Evolutionary conservation across 2,113 vertebrate species (phyloP).

Genomic region (Ciconia stormi): DNA sequence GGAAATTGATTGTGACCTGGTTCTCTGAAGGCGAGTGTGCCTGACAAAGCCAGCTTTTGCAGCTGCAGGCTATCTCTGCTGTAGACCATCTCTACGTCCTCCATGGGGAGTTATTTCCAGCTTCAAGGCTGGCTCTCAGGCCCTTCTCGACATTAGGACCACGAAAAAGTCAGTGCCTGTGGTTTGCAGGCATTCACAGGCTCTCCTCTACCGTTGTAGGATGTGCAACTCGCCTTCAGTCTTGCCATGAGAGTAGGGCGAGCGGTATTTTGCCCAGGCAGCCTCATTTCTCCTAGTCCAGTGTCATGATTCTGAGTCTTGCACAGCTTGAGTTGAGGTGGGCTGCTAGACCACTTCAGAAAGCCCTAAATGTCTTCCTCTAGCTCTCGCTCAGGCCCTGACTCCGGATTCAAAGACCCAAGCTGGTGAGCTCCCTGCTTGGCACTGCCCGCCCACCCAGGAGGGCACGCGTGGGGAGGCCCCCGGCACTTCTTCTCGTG

Average conservation of each 20-base stretch:
- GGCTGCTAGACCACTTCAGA: not conserved
- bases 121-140: not conserved
- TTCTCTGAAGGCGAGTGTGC: not conserved
- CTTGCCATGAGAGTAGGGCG: not conserved
- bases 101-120: not conserved
- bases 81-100: not conserved
- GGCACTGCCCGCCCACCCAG: rapidly evolving
- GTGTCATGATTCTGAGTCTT: not conserved
- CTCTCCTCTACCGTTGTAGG: not conserved
- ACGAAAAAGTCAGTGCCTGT: not conserved
- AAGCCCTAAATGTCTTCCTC: not conserved
- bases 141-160: not conserved
- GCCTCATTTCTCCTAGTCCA: not conserved
- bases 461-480: rapidly evolving
- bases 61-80: not conserved
- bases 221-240: not conserved
- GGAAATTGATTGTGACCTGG: not conserved
- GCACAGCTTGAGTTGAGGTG: not conserved
- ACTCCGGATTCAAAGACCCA: not conserved
- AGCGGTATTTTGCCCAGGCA: not conserved
- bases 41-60: not conserved
- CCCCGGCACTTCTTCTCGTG: rapidly evolving
- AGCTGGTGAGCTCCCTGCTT: not conserved
- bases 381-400: not conserved
- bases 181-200: not conserved